A percentile compares a stretch with the other conserved stretches of the same genome.
phyloP scores from a whole-genome alignment of 2,888 invertebrate genomes.

The Tenthredo notha region DNA sequence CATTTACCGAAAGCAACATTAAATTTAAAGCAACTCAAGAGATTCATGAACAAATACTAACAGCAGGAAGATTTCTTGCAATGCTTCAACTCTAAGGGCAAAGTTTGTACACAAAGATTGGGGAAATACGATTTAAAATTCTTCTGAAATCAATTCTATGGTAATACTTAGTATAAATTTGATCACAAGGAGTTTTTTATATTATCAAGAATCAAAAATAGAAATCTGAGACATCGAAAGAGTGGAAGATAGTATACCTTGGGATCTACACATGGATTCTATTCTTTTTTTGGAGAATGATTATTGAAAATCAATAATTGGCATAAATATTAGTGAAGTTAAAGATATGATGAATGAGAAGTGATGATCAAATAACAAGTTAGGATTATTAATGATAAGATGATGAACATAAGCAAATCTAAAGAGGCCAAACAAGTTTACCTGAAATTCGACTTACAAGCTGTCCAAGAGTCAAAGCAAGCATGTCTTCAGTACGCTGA shows the following conservation, averaged over 20 bases:
- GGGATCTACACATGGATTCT: constrained; percentile 7
- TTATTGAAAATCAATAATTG: not conserved
- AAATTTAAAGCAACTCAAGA: not conserved
- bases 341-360: not conserved
- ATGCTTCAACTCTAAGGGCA: not conserved
- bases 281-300: not conserved
- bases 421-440: constrained; percentile 62
- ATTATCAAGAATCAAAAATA: not conserved
- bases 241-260: not conserved
- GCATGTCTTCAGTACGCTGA: constrained; percentile 65
- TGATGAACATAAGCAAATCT: constrained; percentile 36
- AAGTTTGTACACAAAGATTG: not conserved
- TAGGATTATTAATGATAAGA: constrained; percentile 26
- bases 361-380: not conserved
- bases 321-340: not conserved
- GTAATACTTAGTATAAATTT: not conserved
- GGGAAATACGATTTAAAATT: not conserved
- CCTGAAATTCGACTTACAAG: constrained; percentile 65
- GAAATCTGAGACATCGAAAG: not conserved
- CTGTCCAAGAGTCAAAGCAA: constrained; percentile 64
- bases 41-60: constrained; percentile 3
- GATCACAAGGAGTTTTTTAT: not conserved
- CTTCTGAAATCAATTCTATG: not conserved
- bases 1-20: constrained; percentile 30
- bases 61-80: not conserved